Evolutionary conservation across 2,888 invertebrate genomes (phyloP), one percentile per base, ranked within the genome.

Genomic region (Allolobophora icterica): DNA sequence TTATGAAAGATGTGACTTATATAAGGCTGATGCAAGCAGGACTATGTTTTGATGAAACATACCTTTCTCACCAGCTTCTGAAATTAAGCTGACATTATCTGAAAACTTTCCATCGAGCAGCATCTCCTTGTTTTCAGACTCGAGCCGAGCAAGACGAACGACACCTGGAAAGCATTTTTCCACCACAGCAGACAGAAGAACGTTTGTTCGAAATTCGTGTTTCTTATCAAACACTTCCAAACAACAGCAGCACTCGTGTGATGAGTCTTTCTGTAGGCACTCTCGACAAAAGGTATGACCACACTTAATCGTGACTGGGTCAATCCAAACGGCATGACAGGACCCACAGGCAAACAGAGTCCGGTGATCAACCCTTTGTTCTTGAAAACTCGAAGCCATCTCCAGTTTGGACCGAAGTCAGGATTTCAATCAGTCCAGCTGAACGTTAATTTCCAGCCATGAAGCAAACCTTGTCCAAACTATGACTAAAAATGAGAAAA

Each of bases 271-370:
- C n/a, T 87, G 40, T 17, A 90, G 84, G 35, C 96, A 96, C 91
- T 94, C 94, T 91, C 94, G 94, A 93, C 96, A 96, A 92, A 97
- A 96, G 11, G 97, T 97, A 94, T 97, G 97, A 35, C 97, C 97
- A 95, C 97, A 97, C 84, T 96, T 95, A 45, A 97, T 96, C 0
- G 97, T 97, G 90, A 97, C 96, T 0, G 97, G 97, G 58, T 96
- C 96, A 34, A 33, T 33, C 91, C 84, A 90, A 24, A 91, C 13
- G 15, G 38, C 21, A 13, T 90, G 45, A 52, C 91, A 91, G 5
- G 58, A 40, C 17, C 84, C 91, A 84, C 91, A 91, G 42, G 58
- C 40, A 91, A 91, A 91, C 21, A 91, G 24, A 91, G 34, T 38
- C 83, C 15, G 58, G 71, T 11, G 11, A n/a, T 71, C n/a, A 71